These are phyloP conservation scores for Beris chalybata DNA, from an alignment of 2,888 invertebrate species.

Conservation along the genomic window DNA sequence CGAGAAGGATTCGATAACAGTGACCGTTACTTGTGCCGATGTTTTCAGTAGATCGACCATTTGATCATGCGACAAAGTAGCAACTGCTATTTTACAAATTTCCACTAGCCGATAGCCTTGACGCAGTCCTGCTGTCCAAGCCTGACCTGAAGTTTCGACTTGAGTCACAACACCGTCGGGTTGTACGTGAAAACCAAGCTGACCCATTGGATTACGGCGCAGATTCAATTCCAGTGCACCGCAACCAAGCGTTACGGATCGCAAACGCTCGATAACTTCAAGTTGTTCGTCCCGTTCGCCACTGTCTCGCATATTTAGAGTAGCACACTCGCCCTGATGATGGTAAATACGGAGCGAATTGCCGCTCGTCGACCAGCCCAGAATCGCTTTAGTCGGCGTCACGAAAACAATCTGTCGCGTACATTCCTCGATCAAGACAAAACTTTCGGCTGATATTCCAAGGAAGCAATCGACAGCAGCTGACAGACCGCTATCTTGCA, in stretches of 20 bases:
- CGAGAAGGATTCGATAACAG: slow-evolving; percentile 72
- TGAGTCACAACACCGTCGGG: slow-evolving; percentile 93
- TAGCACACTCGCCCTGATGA: slow-evolving; percentile 91
- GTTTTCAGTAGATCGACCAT: slow-evolving; percentile 92
- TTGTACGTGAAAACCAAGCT: slow-evolving; percentile 88
- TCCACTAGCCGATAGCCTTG: slow-evolving; percentile 90
- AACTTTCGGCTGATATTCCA: slow-evolving; percentile 83
- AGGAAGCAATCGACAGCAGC: slow-evolving; percentile 73
- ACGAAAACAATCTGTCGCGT: slow-evolving; percentile 83
- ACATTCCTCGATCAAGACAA: slow-evolving; percentile 83
- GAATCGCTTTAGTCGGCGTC: slow-evolving; percentile 78
- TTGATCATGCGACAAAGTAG: slow-evolving; percentile 86
- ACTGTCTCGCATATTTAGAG: slow-evolving; percentile 73
- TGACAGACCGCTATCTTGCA: slow-evolving; percentile 70
- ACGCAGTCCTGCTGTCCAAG: slow-evolving; percentile 77
- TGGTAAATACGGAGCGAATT: slow-evolving; percentile 80
- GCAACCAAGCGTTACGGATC: slow-evolving; percentile 77
- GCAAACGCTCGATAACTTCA: slow-evolving; percentile 79
- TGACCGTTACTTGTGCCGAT: slow-evolving; percentile 82
- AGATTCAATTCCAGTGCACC: slow-evolving; percentile 79
- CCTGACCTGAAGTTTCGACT: slow-evolving; percentile 50
- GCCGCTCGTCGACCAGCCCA: slow-evolving; percentile 63
- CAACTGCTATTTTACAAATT: slow-evolving; percentile 86
- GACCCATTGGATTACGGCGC: slow-evolving; percentile 78
- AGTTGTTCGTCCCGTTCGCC: slow-evolving; percentile 70